Base-by-base conservation (phyloP, 2,113 vertebrate species). In the Nibea coibor region DNA sequence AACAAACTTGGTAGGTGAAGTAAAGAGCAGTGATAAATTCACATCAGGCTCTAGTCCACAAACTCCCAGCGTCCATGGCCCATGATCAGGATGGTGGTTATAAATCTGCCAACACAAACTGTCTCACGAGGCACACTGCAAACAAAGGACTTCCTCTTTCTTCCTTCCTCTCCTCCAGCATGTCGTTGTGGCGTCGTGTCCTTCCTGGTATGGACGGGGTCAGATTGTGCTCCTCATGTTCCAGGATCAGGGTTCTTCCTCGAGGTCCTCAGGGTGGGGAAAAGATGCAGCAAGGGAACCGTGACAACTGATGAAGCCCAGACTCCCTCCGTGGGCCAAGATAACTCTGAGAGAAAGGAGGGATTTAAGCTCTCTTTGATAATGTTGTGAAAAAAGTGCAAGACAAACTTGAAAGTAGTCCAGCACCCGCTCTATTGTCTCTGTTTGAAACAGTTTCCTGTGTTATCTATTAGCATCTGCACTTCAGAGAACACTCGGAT, bases 21-120 rank as follows among this genome's bases (percentile, higher is more conserved):
- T 45, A 17, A 51, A 39, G 3, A 61, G 54, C 43, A 16, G 45
- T 53, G 22, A 59, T 35, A 4, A 17, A 68, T 28, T 16, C 1
- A 43, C 1, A 59, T 26, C 42, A 28, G 24, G 24, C 17, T 35
- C 6, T 8, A n/a, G 51, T 28, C 19, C n/a, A 53, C 31, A 2
- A 31, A 43, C 31, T 63, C 15, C 11, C 43, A 39, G 22, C 7
- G 6, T 39, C 35, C 35, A 39, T 39, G 35, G 35, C 5, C 20
- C 1, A 1, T 80, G 62, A 39, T 71, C 74, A 64, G 73, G 57
- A 81, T 50, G 45, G 22, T 42, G 65, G 45, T 19, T 35, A 51
- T 80, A 78, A 87, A 85, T 86, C 82, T 75, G 65, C 56, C 70
- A 69, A 14, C 17, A 31, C 22, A 61, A n/a, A 56, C 45, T 14